Evolutionary conservation across 2,888 invertebrate genomes (phyloP).

Genomic region (Cataglyphis rosenhaueri): DNA sequence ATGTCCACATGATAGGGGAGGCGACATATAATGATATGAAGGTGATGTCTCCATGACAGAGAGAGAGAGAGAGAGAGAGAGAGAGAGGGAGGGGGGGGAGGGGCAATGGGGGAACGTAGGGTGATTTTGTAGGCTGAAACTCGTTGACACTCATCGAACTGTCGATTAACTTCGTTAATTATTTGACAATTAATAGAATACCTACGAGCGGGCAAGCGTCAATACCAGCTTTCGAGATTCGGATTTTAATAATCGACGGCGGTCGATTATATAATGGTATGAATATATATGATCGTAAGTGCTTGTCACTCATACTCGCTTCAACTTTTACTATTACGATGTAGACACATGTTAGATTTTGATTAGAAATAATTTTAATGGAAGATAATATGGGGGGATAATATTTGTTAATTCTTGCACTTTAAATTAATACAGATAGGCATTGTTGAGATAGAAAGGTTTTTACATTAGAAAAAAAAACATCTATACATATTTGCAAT

Average conservation of each 20-base stretch:
- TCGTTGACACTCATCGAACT: constrained; percentile 80
- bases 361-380: constrained; percentile 14
- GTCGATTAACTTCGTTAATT: constrained; percentile 84
- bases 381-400: background rate
- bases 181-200: constrained; percentile 79
- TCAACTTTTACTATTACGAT: constrained; percentile 5
- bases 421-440: background rate
- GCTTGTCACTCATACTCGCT: background rate
- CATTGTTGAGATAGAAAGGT: background rate
- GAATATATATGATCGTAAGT: constrained; percentile 29
- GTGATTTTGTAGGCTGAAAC: constrained; percentile 66
- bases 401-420: background rate
- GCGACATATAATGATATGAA: constrained; percentile 80
- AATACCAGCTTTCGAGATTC: constrained; percentile 76
- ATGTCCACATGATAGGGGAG: constrained; percentile 63
- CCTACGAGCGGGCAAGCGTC: constrained; percentile 69
- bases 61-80: constrained; percentile 34
- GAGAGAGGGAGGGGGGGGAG: constrained; percentile 17
- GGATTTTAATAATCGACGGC: constrained; percentile 77
- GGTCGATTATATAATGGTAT: background rate
- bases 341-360: background rate
- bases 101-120: constrained; percentile 46
- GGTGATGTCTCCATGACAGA: constrained; percentile 69
- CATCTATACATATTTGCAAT: background rate
- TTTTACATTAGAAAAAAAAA: background rate